Conservation (phyloP, 1,140 invertebrate genomes). For the Nephila pilipes region DNA sequence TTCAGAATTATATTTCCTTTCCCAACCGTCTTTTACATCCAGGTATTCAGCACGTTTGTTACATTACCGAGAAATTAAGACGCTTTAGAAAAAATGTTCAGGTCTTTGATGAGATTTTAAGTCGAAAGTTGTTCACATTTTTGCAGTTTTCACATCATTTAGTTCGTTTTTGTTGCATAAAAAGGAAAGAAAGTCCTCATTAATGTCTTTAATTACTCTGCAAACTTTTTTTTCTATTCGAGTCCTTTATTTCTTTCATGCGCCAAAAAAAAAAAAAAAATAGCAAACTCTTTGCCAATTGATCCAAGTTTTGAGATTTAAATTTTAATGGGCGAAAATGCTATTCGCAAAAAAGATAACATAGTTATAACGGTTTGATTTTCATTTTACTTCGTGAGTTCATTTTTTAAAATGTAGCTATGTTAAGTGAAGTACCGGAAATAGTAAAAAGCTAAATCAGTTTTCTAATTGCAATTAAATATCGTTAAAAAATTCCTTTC, state of each 20-base stretch:
- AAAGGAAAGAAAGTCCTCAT: background rate
- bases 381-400: background rate
- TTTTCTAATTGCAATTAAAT: too few relatives aligned
- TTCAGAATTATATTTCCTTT: background rate
- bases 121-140: background rate
- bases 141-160: background rate
- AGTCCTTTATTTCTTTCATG: background rate
- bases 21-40: background rate
- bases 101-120: background rate
- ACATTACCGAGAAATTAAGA: background rate
- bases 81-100: background rate
- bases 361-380: background rate
- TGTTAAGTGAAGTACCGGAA: background rate
- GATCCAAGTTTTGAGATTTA: background rate
- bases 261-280: background rate
- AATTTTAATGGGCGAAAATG: background rate
- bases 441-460: too few relatives aligned
- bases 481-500: too few relatives aligned
- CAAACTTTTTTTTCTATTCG: background rate
- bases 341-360: background rate
- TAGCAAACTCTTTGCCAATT: background rate
- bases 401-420: background rate
- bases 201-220: conserved; percentile 1
- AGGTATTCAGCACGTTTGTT: background rate
- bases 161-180: background rate